Evolutionary conservation across 2,888 invertebrate species (phyloP).

Genomic region (Synanthedon tipuliformis): DNA sequence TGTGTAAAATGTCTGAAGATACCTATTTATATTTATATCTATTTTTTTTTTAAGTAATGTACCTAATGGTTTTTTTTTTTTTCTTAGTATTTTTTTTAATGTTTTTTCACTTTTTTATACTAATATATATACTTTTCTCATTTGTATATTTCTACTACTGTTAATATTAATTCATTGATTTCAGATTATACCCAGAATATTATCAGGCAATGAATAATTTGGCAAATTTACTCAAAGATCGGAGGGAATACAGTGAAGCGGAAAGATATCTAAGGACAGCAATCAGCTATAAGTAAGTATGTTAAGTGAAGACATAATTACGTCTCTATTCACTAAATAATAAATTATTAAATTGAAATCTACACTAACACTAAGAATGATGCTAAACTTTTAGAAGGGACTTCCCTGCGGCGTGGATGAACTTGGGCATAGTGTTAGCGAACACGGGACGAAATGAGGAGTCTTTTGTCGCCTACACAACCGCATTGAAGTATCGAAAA

Average conservation of each 20-base stretch:
- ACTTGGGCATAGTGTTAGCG: constrained; percentile 92
- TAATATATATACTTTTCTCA: too few species aligned
- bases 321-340: neutral
- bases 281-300: constrained; percentile 80
- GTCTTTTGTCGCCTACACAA: constrained; percentile 83
- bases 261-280: constrained; percentile 79
- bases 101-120: too few species aligned
- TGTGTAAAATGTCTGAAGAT: too few species aligned
- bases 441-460: constrained; percentile 76
- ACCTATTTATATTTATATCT: too few species aligned
- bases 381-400: constrained; percentile 69
- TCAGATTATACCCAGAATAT: constrained; percentile 80
- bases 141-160: neutral
- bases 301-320: constrained; percentile 7
- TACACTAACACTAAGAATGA: neutral
- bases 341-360: neutral
- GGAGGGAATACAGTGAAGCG: constrained; percentile 76
- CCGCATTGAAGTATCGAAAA: constrained; percentile 79
- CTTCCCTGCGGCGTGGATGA: constrained; percentile 99
- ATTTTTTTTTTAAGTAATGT: too few species aligned
- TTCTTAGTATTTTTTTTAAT: too few species aligned
- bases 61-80: too few species aligned
- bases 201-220: constrained; percentile 96
- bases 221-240: constrained; percentile 85
- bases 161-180: constrained; percentile 7